Conservation (phyloP, 2,888 invertebrate genomes). For the Cantharis lateralis region DNA sequence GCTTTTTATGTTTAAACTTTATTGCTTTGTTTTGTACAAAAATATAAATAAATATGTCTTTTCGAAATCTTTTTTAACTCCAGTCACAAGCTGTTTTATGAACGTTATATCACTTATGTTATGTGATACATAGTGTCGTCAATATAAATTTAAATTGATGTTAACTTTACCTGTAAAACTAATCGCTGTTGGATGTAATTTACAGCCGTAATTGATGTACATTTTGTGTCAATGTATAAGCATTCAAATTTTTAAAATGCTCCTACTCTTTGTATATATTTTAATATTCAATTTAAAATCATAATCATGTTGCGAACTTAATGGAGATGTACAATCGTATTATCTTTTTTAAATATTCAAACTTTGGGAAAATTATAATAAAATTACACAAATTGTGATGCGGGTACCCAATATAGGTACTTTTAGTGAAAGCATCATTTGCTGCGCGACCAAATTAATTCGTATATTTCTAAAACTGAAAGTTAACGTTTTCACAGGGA, state of each 20-base stretch:
- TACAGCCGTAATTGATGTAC: conserved; percentile 37
- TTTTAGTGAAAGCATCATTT: no score
- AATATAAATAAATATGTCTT: conserved; percentile 42
- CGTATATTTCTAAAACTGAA: not conserved
- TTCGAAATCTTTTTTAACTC: conserved; percentile 53
- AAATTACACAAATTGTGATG: not conserved
- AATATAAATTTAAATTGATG: conserved; percentile 19
- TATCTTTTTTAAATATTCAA: not conserved
- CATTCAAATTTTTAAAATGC: not conserved
- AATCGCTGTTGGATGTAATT: conserved; percentile 36
- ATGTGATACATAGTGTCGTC: conserved; percentile 18
- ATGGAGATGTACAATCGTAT: not conserved
- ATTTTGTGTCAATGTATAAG: conserved; percentile 29
- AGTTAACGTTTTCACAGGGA: not conserved
- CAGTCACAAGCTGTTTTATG: conserved; percentile 55
- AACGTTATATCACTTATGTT: conserved; percentile 44
- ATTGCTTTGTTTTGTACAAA: conserved; percentile 4
- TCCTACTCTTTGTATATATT: not conserved
- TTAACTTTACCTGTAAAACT: conserved; percentile 33
- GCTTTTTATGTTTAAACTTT: conserved; percentile 13
- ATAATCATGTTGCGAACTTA: not conserved
- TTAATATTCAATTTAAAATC: not conserved
- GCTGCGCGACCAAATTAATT: no score
- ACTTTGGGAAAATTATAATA: not conserved
- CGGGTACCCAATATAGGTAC: no score